A percentile compares a stretch with the other conserved stretches of the same genome.
These are phyloP conservation scores for Eupsilia transversa DNA, from an alignment of 2,888 invertebrate species.

Conservation along the genomic window DNA sequence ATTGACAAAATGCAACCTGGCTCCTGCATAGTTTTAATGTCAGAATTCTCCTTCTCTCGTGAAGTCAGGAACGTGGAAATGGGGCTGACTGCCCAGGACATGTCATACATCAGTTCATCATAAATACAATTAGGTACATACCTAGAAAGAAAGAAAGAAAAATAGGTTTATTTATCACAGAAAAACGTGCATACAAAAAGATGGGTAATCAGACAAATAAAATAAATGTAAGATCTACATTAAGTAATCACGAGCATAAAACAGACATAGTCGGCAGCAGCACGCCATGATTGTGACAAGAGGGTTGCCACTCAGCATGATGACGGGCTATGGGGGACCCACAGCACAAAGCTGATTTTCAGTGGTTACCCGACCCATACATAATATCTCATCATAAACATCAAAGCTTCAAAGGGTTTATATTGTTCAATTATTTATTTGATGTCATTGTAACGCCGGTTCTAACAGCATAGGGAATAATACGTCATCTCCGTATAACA, in stretches of 20 bases:
- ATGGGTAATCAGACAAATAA: no score
- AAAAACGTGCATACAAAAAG: no score
- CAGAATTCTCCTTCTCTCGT: neutral
- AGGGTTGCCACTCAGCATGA: no score
- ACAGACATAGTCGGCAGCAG: no score
- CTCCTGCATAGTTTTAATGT: neutral
- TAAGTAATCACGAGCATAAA: no score
- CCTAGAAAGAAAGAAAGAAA: no score
- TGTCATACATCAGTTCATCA: neutral
- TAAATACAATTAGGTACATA: neutral
- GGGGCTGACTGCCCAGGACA: neutral
- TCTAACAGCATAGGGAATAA: slow-evolving; percentile 16
- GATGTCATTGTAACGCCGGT: slow-evolving; percentile 15
- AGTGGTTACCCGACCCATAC: no score
- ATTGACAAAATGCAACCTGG: neutral
- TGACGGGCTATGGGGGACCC: no score
- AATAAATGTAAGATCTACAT: no score
- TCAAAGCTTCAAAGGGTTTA: neutral
- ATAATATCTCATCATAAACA: neutral
- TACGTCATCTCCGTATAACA: slow-evolving; percentile 33
- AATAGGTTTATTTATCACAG: no score
- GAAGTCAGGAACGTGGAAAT: neutral
- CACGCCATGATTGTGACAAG: no score
- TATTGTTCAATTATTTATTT: slow-evolving; percentile 20
- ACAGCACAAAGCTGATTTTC: no score